Evolutionary conservation across 2,888 invertebrate genomes (phyloP), one percentile per base, ranked within the genome.

Genomic region (Phaonia tiefii): DNA sequence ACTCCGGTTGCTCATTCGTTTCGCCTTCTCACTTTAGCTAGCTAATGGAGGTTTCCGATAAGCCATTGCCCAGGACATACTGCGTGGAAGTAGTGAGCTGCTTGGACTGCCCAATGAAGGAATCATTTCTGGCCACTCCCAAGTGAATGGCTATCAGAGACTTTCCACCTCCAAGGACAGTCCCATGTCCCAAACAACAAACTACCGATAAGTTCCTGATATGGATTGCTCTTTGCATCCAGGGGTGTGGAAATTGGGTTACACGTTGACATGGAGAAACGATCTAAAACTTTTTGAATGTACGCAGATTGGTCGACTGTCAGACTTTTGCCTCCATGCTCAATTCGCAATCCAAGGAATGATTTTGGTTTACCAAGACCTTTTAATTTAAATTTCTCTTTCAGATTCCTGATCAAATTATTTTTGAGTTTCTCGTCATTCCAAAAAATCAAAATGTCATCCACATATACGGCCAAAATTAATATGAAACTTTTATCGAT

Each of bases 201-300:
- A 13, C 77, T 66, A 2, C 77, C 77, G 13, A 75, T 75, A 15
- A 75, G 22, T 17, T 69, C 67, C 11, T 75, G 75, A 22, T 58
- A 69, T 4, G 67, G 69, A 25, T 72, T 72, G 1, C 26, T 31
- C 13, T 73, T 73, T n/a, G 20, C 22, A 31, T 72, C 72, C 25
- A 72, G 31, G 3, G 72, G 42, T 1, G 58, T 31, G 15, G 10
- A 20, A 42, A 51, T 72, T 72, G 31, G 31, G 31, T 31, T 31
- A 31, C 31, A 31, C 3, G 31, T 5, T 5, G 4, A 3, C 31
- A 31, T 31, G 8, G 3, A 3, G 8, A 31, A 31, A 31, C 31
- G 31, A 8, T 31, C 31, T 31, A 31, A 31, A 3, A 31, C 8
- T 31, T 31, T 31, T 31, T 31, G 3, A n/a, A 31, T 31, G 31